Base-by-base conservation (phyloP, 2,113 vertebrate genomes). In the Thalassoma bifasciatum region DNA sequence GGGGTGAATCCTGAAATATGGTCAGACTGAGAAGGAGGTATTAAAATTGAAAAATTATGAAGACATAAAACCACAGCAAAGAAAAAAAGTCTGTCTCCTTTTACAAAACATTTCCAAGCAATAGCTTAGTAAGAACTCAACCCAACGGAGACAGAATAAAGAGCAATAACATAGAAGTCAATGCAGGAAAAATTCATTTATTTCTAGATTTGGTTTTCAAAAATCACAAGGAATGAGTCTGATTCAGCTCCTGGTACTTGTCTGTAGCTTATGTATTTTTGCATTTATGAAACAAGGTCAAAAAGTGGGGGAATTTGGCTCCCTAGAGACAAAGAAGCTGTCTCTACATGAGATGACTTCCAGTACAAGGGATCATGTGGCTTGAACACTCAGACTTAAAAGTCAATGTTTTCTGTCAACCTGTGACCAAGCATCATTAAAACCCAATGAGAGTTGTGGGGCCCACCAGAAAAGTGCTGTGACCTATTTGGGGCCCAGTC, bases 1-100 rank as follows among this genome's bases (percentile, higher is more conserved):
- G 75, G 54, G 85, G 70, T 56, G 72, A 78, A 79, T 66, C 73
- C 40, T 84, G 51, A 85, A 83, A 85, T 68, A 70, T 21, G 68
- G 65, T 75, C 49, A 65, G 23, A 63, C 11, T 8, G 22, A 77
- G 37, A 47, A 53, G 61, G 38, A 66, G 3, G 62, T 72, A 86
- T 74, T 49, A 66, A 74, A 40, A 73, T 4, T 19, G 26, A 64
- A 21, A 23, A 75, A 64, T 30, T 30, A 82, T 79, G 30, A 81
- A 82, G 69, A 84, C 47, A 75, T 80, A 79, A 79, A 85, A 70
- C 59, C 22, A 2, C 8, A 67, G 58, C 36, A 63, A 72, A 69
- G 47, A 75, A 78, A 73, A 64, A 76, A 86, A 82, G 74, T 53
- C 23, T 7, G 44, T 17, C 17, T 3, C 44, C 38, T 40, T 53